Evolutionary conservation across 2,113 vertebrate genomes (phyloP), one percentile per base, ranked within the genome.

Genomic region (Pelecanoides urinatrix): DNA sequence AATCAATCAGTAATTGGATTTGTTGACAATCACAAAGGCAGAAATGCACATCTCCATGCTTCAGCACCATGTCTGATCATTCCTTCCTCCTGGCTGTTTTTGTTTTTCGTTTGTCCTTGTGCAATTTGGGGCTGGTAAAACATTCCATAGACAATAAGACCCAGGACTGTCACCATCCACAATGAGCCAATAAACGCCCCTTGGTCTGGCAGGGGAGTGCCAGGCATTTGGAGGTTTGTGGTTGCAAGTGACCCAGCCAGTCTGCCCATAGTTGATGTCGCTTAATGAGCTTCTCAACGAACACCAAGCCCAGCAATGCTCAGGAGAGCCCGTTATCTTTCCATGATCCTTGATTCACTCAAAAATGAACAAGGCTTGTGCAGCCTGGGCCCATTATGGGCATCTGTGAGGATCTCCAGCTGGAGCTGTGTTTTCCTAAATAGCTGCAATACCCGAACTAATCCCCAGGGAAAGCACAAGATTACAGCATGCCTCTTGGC

Each of bases 341-440:
- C 44, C 20, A 4, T 40, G 20, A 66, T 58, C 67, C 42, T 62
- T 1, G 1, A 58, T 70, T 88, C 36, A 34, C 58, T 62, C 4
- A 29, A 38, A 76, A 86, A 73, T 0, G 6, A 80, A 38, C 0
- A 1, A 50, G 17, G 27, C 16, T 59, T 36, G 14, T 25, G 40
- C 38, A 80, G 18, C 22, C 62, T 76, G 81, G 34, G 40, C 30
- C 58, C 25, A 5, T 52, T 34, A 15, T 1, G 25, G 13, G 19
- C 68, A 61, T 42, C 70, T 85, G 13, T 68, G 47, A 72, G 25
- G 26, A 70, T 73, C 58, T 76, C n/a, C 38, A 44, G 13, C 44
- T 63, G 70, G 32, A 76, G 34, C 9, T 29, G 50, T 27, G 14
- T 49, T 70, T 25, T 55, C 58, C 47, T 55, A 44, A 77, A 66